Evolutionary conservation across 53 echinoderm and acorn worm genomes (phyloP).

Genomic region (Arbacia lixula): DNA sequence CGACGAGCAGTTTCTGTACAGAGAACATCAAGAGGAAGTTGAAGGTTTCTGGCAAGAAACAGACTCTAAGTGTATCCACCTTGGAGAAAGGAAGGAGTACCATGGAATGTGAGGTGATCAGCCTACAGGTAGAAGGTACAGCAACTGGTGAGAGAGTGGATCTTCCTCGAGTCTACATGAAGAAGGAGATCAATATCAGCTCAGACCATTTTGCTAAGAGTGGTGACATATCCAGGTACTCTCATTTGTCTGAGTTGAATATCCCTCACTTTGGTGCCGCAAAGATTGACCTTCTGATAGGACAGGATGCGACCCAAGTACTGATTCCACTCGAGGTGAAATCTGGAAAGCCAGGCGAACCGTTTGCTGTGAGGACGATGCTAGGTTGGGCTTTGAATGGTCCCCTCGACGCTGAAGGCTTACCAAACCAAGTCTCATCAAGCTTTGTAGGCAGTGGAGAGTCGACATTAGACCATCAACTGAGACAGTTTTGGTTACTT

Average conservation of each 20-base stretch:
- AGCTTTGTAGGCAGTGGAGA: too few species aligned
- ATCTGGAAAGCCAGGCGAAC: neutral
- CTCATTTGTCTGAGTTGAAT: too few species aligned
- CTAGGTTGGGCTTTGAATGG: neutral
- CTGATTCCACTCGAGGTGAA: slow-evolving; percentile 1
- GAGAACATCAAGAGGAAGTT: neutral
- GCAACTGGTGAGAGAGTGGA: neutral
- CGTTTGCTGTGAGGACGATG: neutral
- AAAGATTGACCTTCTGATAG: neutral
- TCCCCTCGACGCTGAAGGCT: too few species aligned
- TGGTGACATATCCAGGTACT: neutral
- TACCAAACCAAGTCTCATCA: too few species aligned
- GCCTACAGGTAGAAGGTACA: neutral
- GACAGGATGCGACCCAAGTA: slow-evolving; percentile 1
- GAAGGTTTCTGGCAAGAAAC: neutral
- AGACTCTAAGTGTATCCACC: slow-evolving; percentile 7
- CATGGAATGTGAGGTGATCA: neutral
- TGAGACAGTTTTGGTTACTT: neutral
- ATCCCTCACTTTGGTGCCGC: too few species aligned
- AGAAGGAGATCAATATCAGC: neutral
- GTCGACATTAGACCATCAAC: too few species aligned
- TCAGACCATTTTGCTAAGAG: neutral
- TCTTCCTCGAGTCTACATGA: neutral
- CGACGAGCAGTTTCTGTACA: neutral
- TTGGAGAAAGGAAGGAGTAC: neutral